Percentiles rank a stretch among this genome's conserved stretches.
Evolutionary conservation across 2,113 vertebrate species (phyloP).

Genomic region (Pelecanus crispus): DNA sequence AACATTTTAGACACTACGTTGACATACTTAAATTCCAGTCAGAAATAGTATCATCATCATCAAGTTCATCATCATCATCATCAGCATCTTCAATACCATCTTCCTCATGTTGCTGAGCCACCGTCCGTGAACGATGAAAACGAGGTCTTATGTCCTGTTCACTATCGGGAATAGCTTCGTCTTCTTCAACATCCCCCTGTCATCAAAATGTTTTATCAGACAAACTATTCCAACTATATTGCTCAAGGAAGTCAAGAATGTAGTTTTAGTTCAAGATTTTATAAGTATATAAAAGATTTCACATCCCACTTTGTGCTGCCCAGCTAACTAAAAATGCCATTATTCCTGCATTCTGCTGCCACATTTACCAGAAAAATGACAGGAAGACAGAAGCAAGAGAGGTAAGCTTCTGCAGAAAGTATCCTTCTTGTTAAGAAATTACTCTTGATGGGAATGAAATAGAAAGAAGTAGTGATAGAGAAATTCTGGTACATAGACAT

Average conservation of each 20-base stretch:
- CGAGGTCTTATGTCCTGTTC: constrained; percentile 95
- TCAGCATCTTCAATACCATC: constrained; percentile 90
- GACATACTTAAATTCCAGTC: constrained; percentile 96
- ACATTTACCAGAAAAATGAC: not conserved
- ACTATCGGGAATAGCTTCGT: constrained; percentile 92
- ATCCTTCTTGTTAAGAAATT: not conserved
- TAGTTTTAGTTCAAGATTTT: not conserved
- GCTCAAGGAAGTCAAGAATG: not conserved
- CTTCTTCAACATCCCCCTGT: constrained; percentile 94
- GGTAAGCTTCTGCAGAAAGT: not conserved
- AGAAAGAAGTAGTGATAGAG: not conserved
- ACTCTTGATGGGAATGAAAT: not conserved
- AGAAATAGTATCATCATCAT: constrained; percentile 93
- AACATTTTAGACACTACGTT: not conserved
- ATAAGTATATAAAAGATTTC: not conserved
- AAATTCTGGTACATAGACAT: not conserved
- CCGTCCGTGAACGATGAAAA: constrained; percentile 92
- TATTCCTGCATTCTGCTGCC: not conserved
- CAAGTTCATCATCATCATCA: constrained; percentile 86
- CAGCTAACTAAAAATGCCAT: not conserved
- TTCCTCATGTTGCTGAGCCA: constrained; percentile 92
- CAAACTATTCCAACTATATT: not conserved
- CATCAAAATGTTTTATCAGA: not conserved
- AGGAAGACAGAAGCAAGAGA: not conserved
- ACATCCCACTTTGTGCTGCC: not conserved